These are phyloP conservation scores for Myotis lucifugus DNA, from an alignment of 2,113 vertebrate species.

Conservation along the genomic window DNA sequence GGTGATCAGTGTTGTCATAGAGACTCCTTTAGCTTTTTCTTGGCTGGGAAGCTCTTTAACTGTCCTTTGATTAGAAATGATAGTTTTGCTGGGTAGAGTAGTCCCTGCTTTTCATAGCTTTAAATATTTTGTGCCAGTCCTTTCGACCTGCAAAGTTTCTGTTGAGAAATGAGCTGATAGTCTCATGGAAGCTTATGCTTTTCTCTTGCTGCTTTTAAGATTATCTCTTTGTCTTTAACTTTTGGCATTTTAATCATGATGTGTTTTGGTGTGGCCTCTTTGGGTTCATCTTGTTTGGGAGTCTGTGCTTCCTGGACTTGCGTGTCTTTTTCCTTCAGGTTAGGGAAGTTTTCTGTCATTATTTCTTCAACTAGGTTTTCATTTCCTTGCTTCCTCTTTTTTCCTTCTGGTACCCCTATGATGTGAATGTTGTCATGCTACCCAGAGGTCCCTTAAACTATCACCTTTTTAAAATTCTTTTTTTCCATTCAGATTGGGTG, in stretches of 20 bases:
- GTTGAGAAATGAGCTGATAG: background rate
- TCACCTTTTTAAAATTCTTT: background rate
- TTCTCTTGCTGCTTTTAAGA: background rate
- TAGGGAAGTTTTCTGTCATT: background rate
- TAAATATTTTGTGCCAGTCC: background rate
- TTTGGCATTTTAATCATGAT: background rate
- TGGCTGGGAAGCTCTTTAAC: background rate
- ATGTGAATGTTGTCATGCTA: background rate
- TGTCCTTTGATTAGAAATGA: background rate
- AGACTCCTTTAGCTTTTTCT: background rate
- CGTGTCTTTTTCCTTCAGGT: background rate
- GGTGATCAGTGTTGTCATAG: background rate
- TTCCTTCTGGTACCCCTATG: background rate
- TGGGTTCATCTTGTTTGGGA: background rate
- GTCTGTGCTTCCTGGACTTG: background rate
- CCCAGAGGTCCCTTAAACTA: background rate
- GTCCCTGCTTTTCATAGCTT: background rate
- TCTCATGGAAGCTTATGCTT: background rate
- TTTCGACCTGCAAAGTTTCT: background rate
- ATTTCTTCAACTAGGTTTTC: background rate
- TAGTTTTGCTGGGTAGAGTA: background rate
- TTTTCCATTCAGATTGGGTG: background rate
- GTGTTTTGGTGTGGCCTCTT: background rate
- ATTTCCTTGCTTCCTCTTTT: background rate
- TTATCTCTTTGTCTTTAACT: background rate